Evolutionary conservation across 2,113 vertebrate species (phyloP).

Genomic region (Corvus moneduloides): DNA sequence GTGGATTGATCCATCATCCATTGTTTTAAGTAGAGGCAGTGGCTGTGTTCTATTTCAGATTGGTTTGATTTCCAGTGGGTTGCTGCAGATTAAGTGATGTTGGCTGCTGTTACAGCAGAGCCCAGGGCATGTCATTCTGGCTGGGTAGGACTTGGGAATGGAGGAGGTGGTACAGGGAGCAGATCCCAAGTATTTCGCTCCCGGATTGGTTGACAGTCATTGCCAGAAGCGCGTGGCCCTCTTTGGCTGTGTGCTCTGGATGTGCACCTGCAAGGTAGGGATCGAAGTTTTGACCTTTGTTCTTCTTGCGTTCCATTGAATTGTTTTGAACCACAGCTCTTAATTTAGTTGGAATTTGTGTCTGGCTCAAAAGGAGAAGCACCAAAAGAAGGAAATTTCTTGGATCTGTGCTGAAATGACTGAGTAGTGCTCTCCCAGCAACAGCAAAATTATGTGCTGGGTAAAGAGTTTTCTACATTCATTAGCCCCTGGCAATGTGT

Average conservation of each 20-base stretch:
- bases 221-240: background rate
- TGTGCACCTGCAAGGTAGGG: background rate
- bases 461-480: slow-evolving; percentile 42
- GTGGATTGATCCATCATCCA: background rate
- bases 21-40: background rate
- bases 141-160: background rate
- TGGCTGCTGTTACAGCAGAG: fast-evolving
- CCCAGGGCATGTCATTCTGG: fast-evolving
- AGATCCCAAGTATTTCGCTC: background rate
- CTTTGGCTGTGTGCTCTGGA: background rate
- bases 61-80: background rate
- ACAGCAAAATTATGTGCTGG: slow-evolving; percentile 58
- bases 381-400: slow-evolving; percentile 37
- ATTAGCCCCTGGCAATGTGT: slow-evolving; percentile 66
- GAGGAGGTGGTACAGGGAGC: background rate
- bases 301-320: background rate
- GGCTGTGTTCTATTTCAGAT: background rate
- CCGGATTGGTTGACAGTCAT: background rate
- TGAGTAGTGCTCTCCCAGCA: slow-evolving; percentile 52
- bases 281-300: background rate
- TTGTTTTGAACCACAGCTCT: slow-evolving; percentile 11
- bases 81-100: background rate
- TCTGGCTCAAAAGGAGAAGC: slow-evolving; percentile 35
- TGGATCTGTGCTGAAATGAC: slow-evolving; percentile 49
- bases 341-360: slow-evolving; percentile 38